phyloP scores from a whole-genome alignment of 2,888 invertebrate species.

The Netelia virgata region DNA sequence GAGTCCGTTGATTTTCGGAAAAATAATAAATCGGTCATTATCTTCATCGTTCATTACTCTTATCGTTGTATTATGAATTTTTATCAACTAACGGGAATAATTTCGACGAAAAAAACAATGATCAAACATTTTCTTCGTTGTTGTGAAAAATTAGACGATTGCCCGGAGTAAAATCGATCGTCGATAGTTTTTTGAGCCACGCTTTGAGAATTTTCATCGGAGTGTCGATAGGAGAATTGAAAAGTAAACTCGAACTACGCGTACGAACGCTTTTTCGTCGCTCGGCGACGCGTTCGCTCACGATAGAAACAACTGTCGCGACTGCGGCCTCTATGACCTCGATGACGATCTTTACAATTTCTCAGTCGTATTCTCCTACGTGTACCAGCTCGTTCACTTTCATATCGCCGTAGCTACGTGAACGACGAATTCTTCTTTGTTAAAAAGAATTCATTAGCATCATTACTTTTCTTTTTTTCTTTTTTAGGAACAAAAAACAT shows the following conservation, averaged over 20 bases:
- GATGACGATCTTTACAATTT: slow-evolving; percentile 5
- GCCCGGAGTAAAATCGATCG: no score
- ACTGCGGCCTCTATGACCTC: slow-evolving; percentile 27
- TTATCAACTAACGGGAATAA: no score
- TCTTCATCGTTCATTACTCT: no score
- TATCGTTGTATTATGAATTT: no score
- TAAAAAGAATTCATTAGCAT: not conserved
- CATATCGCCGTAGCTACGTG: slow-evolving; percentile 1
- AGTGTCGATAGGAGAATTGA: no score
- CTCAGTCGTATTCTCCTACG: not conserved
- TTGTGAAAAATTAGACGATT: no score
- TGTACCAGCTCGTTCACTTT: slow-evolving; percentile 13
- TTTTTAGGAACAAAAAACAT: slow-evolving; percentile 69
- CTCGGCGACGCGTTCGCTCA: not conserved
- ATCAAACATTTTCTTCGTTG: no score
- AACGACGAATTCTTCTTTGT: not conserved
- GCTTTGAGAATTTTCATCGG: no score
- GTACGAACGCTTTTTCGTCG: slow-evolving; percentile 20
- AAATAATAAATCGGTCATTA: no score
- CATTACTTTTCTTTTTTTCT: slow-evolving; percentile 34
- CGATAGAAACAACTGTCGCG: slow-evolving; percentile 1
- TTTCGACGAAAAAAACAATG: no score
- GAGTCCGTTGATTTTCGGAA: no score
- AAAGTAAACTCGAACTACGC: not conserved
- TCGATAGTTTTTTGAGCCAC: no score